Percentiles rank a stretch among this genome's conserved stretches.
Conservation (phyloP, 2,888 invertebrate genomes). For the Latrodectus elegans region DNA sequence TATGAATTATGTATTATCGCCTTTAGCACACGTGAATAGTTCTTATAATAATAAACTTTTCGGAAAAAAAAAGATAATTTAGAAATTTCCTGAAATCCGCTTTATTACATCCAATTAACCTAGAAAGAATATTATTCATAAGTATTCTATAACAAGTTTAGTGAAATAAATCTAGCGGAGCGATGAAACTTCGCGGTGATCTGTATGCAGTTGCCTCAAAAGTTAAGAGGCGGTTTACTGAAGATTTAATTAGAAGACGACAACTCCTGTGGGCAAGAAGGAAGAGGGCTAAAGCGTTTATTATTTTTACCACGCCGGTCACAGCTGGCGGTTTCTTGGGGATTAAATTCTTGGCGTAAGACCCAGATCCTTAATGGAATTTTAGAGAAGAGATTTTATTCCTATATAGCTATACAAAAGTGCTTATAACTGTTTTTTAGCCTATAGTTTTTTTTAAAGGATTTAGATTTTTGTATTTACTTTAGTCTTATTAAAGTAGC, state of each 20-base stretch:
- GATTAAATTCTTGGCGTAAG: slow-evolving; percentile 36
- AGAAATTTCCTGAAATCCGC: neutral
- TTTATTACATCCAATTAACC: neutral
- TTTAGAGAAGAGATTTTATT: slow-evolving; percentile 3
- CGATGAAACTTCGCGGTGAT: neutral
- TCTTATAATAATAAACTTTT: too few species aligned
- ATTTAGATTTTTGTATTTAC: neutral
- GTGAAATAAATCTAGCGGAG: neutral
- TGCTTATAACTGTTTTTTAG: neutral
- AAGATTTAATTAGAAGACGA: slow-evolving; percentile 49
- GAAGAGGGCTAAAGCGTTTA: slow-evolving; percentile 2
- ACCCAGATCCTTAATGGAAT: slow-evolving; percentile 16
- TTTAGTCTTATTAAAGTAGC: too few species aligned
- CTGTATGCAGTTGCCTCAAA: slow-evolving; percentile 1
- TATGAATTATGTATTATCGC: too few species aligned
- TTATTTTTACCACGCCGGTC: slow-evolving; percentile 42
- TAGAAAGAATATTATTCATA: too few species aligned
- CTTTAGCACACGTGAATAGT: too few species aligned
- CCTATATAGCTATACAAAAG: neutral
- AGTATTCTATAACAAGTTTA: neutral
- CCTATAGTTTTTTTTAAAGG: neutral
- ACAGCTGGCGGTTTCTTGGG: slow-evolving; percentile 30
- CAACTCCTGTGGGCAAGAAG: slow-evolving; percentile 32
- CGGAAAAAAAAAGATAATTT: neutral
- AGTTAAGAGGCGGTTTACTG: slow-evolving; percentile 20